These are phyloP conservation scores for Sminthurides aquaticus DNA, from an alignment of 2,888 invertebrate species.

Conservation along the genomic window DNA sequence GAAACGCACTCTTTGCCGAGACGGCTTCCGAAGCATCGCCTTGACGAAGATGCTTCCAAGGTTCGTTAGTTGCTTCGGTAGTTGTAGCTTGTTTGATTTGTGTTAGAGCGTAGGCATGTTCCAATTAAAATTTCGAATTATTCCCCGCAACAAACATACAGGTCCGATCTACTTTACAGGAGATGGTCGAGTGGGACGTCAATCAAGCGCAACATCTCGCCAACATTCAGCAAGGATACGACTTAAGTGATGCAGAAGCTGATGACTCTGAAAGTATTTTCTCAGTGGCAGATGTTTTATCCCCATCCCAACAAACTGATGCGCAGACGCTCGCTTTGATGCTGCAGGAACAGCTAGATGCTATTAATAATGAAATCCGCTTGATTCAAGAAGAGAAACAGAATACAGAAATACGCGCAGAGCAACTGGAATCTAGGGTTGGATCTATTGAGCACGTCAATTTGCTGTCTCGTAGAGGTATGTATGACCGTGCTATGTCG, in stretches of 20 bases:
- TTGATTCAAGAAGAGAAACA: constrained; percentile 89
- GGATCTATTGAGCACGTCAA: constrained; percentile 94
- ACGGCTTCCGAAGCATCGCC: constrained; percentile 53
- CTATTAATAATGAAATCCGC: constrained; percentile 97
- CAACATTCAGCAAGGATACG: constrained; percentile 87
- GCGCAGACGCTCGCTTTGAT: constrained; percentile 96
- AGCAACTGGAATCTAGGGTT: constrained; percentile 86
- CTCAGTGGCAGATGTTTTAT: constrained; percentile 67
- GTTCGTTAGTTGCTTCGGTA: constrained; percentile 43
- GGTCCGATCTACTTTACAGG: constrained; percentile 12
- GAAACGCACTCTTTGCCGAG: constrained; percentile 66
- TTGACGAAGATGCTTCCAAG: constrained; percentile 57
- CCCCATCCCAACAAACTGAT: constrained; percentile 67
- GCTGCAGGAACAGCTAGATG: constrained; percentile 98
- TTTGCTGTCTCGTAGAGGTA: constrained; percentile 56
- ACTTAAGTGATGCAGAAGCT: constrained; percentile 59
- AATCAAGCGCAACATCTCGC: constrained; percentile 85
- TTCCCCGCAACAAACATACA: too few relatives aligned
- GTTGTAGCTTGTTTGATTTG: not conserved
- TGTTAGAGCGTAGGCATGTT: too few relatives aligned
- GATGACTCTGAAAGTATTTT: constrained; percentile 73
- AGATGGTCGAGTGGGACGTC: constrained; percentile 75
- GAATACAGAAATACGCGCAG: constrained; percentile 91
- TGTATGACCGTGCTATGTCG: constrained; percentile 42
- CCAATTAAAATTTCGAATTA: too few relatives aligned